These are phyloP conservation scores for Microchrysa polita DNA, from an alignment of 2,888 invertebrate genomes.

Conservation along the genomic window DNA sequence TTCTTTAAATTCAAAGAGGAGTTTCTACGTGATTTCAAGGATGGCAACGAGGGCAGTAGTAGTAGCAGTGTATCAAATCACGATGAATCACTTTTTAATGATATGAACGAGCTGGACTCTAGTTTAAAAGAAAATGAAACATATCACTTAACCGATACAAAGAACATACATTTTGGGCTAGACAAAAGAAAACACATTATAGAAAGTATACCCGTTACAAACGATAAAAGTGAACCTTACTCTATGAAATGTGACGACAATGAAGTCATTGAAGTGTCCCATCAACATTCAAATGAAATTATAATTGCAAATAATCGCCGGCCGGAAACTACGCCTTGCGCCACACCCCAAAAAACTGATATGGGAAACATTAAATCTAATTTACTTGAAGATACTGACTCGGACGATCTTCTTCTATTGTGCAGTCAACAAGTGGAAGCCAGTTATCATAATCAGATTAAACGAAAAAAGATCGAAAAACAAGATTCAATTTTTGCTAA, in stretches of 20 bases:
- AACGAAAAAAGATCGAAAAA: conserved; percentile 15
- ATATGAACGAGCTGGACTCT: conserved; percentile 29
- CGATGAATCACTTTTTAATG: not conserved
- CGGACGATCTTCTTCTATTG: conserved; percentile 42
- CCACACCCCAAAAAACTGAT: not conserved
- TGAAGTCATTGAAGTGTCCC: not conserved
- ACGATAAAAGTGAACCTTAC: not conserved
- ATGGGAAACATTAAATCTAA: not conserved
- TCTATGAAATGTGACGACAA: no score
- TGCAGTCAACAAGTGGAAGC: conserved; percentile 44
- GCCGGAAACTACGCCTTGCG: not conserved
- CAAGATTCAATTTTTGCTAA: not conserved
- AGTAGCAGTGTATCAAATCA: not conserved
- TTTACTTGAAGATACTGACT: conserved; percentile 44
- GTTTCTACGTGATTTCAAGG: not conserved
- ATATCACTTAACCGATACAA: no score
- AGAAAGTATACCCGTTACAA: not conserved
- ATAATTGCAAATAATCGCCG: not conserved
- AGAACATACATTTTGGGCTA: no score
- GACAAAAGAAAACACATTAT: not conserved
- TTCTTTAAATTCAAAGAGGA: conserved; percentile 44
- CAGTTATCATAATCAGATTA: conserved; percentile 18
- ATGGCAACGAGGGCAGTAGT: not conserved
- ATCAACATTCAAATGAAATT: not conserved
- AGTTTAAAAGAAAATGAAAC: conserved; percentile 36